Base-by-base conservation (phyloP, 2,113 vertebrate species). In the Brachypodius melanocephalos region DNA sequence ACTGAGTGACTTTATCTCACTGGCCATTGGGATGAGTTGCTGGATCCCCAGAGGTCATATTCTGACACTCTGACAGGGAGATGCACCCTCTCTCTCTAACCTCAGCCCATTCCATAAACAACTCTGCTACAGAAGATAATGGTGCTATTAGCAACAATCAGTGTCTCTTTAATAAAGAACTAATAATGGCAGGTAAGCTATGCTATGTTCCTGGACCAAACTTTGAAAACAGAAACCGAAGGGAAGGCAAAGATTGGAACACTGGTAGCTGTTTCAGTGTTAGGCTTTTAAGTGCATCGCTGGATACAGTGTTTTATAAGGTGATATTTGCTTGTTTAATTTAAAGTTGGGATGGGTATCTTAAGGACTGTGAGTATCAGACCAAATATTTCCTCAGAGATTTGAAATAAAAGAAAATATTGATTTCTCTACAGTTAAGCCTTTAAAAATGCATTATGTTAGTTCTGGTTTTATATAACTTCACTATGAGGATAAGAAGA, bases 41-140 rank as follows among this genome's bases (percentile, higher is more conserved):
- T 73, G 55, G 55, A 42, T n/a, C 10, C 61, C 18, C 36, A 65
- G 54, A 68, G 6, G 6, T 42, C 15, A 3, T 49, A 34, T 17
- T n/a, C n/a, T n/a, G n/a, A 8, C 7, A 10, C 6, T 2, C 14
- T 3, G 10, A 14, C 6, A n/a, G n/a, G 7, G 49, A 83, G n/a
- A 26, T 32, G 13, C 25, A 20, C 22, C 43, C 24, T 36, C n/a
- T 52, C 49, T 42, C 14, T 20, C 8, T 20, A 9, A 29, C 8
- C 42, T 58, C 32, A 6, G 17, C 22, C 2, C 26, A 31, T 51
- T 48, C 68, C 58, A 57, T 28, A 45, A 72, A 83, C 10, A 51
- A 72, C n/a, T 51, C 40, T 65, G 22, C 69, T 89, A 24, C 12
- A 65, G 54, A 28, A n/a, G 12, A 5, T 68, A 86, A 55, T 55